phyloP scores from a whole-genome alignment of 2,888 invertebrate species.

The Hirudinaria manillensis region DNA sequence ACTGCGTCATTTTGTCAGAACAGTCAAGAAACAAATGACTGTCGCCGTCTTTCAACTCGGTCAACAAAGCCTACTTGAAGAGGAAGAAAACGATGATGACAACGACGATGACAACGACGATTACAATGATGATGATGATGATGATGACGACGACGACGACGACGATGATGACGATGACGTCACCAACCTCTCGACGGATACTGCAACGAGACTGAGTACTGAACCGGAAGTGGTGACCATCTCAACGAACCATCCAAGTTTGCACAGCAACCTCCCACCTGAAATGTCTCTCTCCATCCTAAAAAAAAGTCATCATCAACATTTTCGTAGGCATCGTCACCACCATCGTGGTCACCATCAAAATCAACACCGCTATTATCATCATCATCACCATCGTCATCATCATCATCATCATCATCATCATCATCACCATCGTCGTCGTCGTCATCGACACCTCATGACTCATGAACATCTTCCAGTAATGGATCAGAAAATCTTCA shows the following conservation, averaged over 20 bases:
- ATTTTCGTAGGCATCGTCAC: neutral
- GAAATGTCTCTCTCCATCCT: constrained; percentile 27
- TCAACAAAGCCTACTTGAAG: neutral
- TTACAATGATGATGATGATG: neutral
- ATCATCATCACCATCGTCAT: constrained; percentile 4
- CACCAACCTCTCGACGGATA: constrained; percentile 19
- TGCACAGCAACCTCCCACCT: constrained; percentile 25
- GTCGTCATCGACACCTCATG: constrained; percentile 1
- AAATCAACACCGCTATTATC: neutral
- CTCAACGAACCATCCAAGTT: constrained; percentile 24
- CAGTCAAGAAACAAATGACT: no score
- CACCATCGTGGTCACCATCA: neutral
- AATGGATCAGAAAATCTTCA: no score
- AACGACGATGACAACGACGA: neutral
- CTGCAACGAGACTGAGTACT: constrained; percentile 16
- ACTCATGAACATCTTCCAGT: no score
- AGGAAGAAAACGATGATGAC: neutral
- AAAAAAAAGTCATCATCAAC: neutral
- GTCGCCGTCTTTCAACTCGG: no score
- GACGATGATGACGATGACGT: constrained; percentile 3
- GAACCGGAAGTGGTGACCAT: constrained; percentile 28
- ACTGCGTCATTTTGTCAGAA: neutral
- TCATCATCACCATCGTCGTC: constrained; percentile 8
- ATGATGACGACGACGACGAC: constrained; percentile 2
- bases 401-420: constrained; percentile 10